phyloP scores from a whole-genome alignment of 1,140 invertebrate species.

The Lepeophtheirus salmonis region DNA sequence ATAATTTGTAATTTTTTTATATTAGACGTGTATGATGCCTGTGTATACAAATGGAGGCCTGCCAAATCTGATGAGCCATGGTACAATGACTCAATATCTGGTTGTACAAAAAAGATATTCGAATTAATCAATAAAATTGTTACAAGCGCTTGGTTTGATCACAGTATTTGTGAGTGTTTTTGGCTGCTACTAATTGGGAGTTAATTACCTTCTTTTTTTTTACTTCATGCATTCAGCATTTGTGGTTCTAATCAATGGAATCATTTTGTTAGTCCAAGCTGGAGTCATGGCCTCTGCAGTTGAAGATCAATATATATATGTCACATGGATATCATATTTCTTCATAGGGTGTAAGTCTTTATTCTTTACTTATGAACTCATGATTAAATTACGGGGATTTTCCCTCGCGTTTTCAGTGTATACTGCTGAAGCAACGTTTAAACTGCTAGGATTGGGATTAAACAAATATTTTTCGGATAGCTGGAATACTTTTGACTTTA shows the following conservation, averaged over 20 bases:
- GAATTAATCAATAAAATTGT: slow-evolving; percentile 40
- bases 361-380: not conserved
- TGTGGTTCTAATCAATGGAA: slow-evolving; percentile 43
- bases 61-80: too few species aligned
- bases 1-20: too few species aligned
- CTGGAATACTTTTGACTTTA: slow-evolving; percentile 27
- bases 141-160: slow-evolving; percentile 47
- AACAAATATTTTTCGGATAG: slow-evolving; percentile 26
- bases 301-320: slow-evolving; percentile 34
- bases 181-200: not conserved
- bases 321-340: slow-evolving; percentile 50
- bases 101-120: too few species aligned
- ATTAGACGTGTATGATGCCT: too few species aligned
- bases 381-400: not conserved
- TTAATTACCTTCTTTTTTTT: slow-evolving; percentile 3
- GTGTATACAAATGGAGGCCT: too few species aligned
- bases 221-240: slow-evolving; percentile 33
- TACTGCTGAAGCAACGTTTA: slow-evolving; percentile 41
- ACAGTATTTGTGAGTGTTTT: slow-evolving; percentile 43
- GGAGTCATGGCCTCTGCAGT: slow-evolving; percentile 29
- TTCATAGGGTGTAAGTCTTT: slow-evolving; percentile 42
- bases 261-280: slow-evolving; percentile 43
- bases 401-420: slow-evolving; percentile 41
- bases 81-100: too few species aligned
- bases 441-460: slow-evolving; percentile 27